These are phyloP conservation scores for Corynorhinus townsendii DNA, from an alignment of 2,113 vertebrate genomes.

Conservation along the genomic window DNA sequence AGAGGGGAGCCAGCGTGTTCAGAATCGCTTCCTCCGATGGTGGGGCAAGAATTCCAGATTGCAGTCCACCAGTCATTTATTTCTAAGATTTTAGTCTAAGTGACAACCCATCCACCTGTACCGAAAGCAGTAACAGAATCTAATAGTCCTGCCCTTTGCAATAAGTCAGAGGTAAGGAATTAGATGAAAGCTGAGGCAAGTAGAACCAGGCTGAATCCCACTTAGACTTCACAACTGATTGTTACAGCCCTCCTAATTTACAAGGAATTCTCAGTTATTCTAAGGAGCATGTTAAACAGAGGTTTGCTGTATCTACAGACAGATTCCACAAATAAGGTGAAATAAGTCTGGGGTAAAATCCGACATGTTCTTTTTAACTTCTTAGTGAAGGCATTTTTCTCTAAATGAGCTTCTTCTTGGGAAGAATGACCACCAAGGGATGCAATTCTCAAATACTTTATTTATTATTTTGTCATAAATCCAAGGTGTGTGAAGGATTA, in stretches of 20 bases:
- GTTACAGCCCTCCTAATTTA: background rate
- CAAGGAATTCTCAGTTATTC: background rate
- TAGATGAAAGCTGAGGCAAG: background rate
- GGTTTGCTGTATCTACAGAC: background rate
- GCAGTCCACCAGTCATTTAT: no score
- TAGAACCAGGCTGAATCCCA: background rate
- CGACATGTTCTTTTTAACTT: background rate
- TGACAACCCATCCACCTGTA: background rate
- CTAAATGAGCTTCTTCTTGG: background rate
- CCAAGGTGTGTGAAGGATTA: background rate
- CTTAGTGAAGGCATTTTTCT: background rate
- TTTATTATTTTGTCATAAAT: slow-evolving; percentile 33
- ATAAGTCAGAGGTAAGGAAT: background rate
- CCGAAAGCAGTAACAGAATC: background rate
- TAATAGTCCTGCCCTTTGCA: fast-evolving
- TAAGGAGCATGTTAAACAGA: background rate
- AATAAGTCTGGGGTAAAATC: background rate
- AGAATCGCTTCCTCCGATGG: fast-evolving
- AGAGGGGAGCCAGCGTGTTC: background rate
- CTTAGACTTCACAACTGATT: background rate
- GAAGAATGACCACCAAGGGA: background rate
- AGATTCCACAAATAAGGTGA: background rate
- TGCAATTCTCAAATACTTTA: background rate
- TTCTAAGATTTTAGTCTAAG: background rate
- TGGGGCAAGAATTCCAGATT: fast-evolving